Conservation (phyloP, 2,797 vertebrate species). For the Cheirogaleus major region DNA sequence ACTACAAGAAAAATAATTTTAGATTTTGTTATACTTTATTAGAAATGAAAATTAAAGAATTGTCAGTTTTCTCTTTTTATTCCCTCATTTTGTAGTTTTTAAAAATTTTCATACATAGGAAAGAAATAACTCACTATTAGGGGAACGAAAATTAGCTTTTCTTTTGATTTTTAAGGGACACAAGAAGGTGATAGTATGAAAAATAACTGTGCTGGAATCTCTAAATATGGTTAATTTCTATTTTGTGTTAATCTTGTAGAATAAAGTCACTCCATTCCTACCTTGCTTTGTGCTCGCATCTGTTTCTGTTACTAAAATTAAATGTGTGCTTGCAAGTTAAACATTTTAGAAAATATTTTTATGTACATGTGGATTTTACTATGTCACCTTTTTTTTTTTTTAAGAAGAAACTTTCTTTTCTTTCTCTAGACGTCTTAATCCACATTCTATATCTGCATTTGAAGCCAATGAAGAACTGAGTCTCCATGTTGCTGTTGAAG, state of each 20-base stretch:
- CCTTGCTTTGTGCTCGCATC: background rate
- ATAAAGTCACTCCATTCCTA: background rate
- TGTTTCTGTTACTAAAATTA: slow-evolving; percentile 9
- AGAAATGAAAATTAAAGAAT: background rate
- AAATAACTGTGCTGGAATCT: background rate
- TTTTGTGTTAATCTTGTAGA: background rate
- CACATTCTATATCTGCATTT: slow-evolving; percentile 91
- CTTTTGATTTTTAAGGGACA: background rate
- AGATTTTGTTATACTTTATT: slow-evolving; percentile 38
- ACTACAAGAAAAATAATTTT: slow-evolving; percentile 42
- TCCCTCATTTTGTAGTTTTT: slow-evolving; percentile 7
- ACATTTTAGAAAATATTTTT: slow-evolving; percentile 3
- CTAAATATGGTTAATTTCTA: background rate
- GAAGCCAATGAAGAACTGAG: slow-evolving; percentile 92
- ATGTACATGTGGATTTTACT: slow-evolving; percentile 18
- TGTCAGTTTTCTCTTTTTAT: background rate
- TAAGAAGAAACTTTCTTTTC: background rate
- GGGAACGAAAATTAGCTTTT: background rate
- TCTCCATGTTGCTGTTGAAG: slow-evolving; percentile 93
- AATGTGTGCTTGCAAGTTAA: slow-evolving; percentile 23
- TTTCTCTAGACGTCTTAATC: slow-evolving; percentile 88
- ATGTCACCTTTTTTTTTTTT: background rate
- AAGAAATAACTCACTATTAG: slow-evolving; percentile 8
- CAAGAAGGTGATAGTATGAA: background rate
- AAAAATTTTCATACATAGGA: background rate